Conservation (phyloP, 2,888 invertebrate species). For the Drosophila mimetica region DNA sequence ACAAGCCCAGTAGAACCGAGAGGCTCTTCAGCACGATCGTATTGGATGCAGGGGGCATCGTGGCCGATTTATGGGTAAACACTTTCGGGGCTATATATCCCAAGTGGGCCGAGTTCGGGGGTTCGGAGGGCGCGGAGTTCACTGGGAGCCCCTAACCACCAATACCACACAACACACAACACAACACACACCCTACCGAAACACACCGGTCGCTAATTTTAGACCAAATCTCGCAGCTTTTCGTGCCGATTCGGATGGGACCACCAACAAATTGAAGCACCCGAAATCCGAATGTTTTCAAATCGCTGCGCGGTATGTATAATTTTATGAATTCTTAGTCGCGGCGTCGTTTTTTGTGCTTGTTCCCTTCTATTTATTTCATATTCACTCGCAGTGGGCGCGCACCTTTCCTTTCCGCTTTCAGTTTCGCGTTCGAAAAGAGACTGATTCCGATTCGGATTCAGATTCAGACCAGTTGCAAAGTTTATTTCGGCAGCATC, state of each 20-base stretch:
- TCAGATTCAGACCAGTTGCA: conserved; percentile 49
- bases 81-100: conserved; percentile 37
- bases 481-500: conserved; percentile 71
- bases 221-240: conserved; percentile 65
- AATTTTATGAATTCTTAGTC: conserved; percentile 65
- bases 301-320: conserved; percentile 66
- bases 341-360: conserved; percentile 15
- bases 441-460: conserved; percentile 47
- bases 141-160: conserved; percentile 33
- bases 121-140: conserved; percentile 27
- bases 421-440: conserved; percentile 64
- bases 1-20: conserved; percentile 95
- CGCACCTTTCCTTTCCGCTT: conserved; percentile 11
- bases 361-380: conserved; percentile 24
- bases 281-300: conserved; percentile 68
- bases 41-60: conserved; percentile 83
- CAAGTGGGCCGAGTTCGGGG: conserved; percentile 4
- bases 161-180: too few relatives aligned
- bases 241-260: conserved; percentile 32
- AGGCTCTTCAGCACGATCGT: conserved; percentile 95
- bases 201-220: conserved; percentile 73
- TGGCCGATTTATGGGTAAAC: conserved; percentile 44
- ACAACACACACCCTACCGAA: conserved; percentile 70
- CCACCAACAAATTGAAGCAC: conserved; percentile 43
- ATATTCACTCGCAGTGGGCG: conserved; percentile 15